Evolutionary conservation across 2,113 vertebrate species (phyloP), one percentile per base, ranked within the genome.

Genomic region (Nannospalax galili): DNA sequence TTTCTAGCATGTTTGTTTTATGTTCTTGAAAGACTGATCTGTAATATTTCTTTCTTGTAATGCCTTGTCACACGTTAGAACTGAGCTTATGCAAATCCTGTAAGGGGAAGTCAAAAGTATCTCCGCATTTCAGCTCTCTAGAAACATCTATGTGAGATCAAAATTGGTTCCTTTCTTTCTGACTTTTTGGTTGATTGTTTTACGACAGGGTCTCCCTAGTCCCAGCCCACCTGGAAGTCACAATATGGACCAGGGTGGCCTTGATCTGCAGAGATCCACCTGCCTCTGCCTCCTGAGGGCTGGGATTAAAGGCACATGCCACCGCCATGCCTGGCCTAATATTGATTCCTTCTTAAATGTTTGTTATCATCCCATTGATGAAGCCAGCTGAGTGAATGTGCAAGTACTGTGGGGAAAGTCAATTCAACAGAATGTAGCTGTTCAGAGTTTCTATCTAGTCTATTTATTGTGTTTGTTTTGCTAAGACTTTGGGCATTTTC

Each of bases 281-380:
- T n/a, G n/a, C n/a, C n/a, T n/a, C n/a, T n/a, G n/a, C n/a, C n/a
- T n/a, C n/a, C n/a, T n/a, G n/a, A n/a, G n/a, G n/a, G n/a, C n/a
- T n/a, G n/a, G n/a, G n/a, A n/a, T n/a, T n/a, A n/a, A n/a, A n/a
- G n/a, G n/a, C n/a, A n/a, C n/a, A n/a, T n/a, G n/a, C n/a, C n/a
- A n/a, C n/a, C n/a, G n/a, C n/a, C n/a, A n/a, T n/a, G n/a, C n/a
- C n/a, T n/a, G n/a, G n/a, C n/a, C n/a, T n/a, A n/a, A n/a, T n/a
- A n/a, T n/a, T n/a, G n/a, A n/a, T n/a, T 96, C 12, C 14, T 88
- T 91, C 80, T 20, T 73, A 62, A 91, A 35, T 40, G 62, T 45
- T 81, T 77, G 35, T 15, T 78, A 19, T 37, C 8, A 77, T 73
- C 11, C 81, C 15, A 82, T 45, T 52, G 28, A 35, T 56, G 26